These are phyloP conservation scores for Acipenser ruthenus DNA, from an alignment of 2,797 vertebrate genomes.

Conservation along the genomic window DNA sequence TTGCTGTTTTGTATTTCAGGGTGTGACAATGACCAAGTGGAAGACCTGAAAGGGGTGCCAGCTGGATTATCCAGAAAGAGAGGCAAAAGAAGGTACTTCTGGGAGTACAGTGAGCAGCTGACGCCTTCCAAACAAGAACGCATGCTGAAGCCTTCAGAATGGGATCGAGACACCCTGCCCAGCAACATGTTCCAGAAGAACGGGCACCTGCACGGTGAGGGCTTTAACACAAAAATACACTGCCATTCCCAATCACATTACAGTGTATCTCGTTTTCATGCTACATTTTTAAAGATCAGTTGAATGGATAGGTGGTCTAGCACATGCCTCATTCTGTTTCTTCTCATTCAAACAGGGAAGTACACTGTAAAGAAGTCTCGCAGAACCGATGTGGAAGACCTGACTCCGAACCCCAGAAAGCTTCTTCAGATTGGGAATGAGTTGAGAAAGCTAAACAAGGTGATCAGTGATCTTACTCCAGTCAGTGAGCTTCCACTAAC, in stretches of 20 bases:
- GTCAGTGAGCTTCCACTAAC: slow-evolving; percentile 94
- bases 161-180: slow-evolving; percentile 89
- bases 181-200: slow-evolving; percentile 98
- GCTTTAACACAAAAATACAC: background rate
- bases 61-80: slow-evolving; percentile 84
- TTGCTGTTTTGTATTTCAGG: slow-evolving; percentile 50
- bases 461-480: slow-evolving; percentile 93
- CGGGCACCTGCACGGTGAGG: slow-evolving; percentile 86
- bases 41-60: slow-evolving; percentile 87
- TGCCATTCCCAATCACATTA: background rate
- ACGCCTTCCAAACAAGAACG: slow-evolving; percentile 87
- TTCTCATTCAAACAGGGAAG: slow-evolving; percentile 62
- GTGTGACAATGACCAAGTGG: slow-evolving; percentile 85
- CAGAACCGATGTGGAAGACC: slow-evolving; percentile 92
- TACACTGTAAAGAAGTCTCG: slow-evolving; percentile 92
- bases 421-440: slow-evolving; percentile 95
- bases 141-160: slow-evolving; percentile 89
- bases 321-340: background rate
- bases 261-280: background rate
- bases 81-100: slow-evolving; percentile 93
- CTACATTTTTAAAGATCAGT: too few relatives aligned
- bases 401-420: slow-evolving; percentile 94
- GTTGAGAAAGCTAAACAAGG: slow-evolving; percentile 92
- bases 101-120: slow-evolving; percentile 97
- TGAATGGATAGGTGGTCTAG: too few relatives aligned